Base-by-base conservation (phyloP, 2,888 invertebrate genomes). In the Acleris laterana region DNA sequence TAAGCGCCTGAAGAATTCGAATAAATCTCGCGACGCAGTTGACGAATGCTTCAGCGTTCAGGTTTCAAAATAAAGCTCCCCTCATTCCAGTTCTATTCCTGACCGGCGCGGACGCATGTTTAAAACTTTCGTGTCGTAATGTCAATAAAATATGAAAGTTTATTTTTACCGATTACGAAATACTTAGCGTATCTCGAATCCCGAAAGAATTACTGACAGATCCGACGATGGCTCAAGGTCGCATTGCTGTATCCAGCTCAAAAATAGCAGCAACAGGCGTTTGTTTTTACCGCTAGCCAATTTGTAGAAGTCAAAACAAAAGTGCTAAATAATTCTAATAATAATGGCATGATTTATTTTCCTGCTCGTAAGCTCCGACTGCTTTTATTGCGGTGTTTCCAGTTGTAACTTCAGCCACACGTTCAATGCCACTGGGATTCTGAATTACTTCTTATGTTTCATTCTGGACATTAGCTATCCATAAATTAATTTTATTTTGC, bases 151-250 rank as follows among this genome's bases (percentile, higher is more conserved):
- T 89, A 88, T 88, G 83, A 85, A 87, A 78, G 87, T 89, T 90
- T 93, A 93, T 93, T 92, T 90, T 87, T 80, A 85, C 82, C 77
- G 87, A 87, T 92, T 91, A 90, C 89, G 89, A 90, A 89, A 92
- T 84, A 79, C 83, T 83, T 81, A 83, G 80, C 79, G 76, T 80
- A 82, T 83, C 81, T 76, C 77, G 85, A 87, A 90, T 90, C 87
- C 89, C 74, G 72, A 79, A 86, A 86, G 85, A 87, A 85, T 83
- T 82, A 74, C 81, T 79, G 85, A 85, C 82, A 73, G 82, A 83
- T 83, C 77, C 83, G 82, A 73, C 79, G 76, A 78, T 75, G 71
- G 76, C 74, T 83, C 90, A 92, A 93, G 91, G 91, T 88, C 87
- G 82, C 83, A 87, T 82, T 77, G 74, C 76, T 84, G 89, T 90